Evolutionary conservation across 2,888 invertebrate species (phyloP).

Genomic region (Oscheius onirici): DNA sequence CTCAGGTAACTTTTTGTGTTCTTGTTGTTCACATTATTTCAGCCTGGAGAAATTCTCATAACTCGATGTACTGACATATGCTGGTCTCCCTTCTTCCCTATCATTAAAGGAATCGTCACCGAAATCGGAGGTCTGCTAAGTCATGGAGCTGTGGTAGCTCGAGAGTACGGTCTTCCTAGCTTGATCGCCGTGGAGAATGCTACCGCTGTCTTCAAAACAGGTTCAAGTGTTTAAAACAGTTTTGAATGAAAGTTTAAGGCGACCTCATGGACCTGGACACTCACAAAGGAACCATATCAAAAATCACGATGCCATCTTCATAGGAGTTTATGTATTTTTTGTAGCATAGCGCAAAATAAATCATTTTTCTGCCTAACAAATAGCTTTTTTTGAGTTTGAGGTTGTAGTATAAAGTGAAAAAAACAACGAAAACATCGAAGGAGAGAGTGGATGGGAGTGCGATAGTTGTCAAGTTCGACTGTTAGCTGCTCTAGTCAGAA

Average conservation of each 20-base stretch:
- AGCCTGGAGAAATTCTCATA: conserved; percentile 72
- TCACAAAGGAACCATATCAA: conserved; percentile 47
- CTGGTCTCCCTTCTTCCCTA: conserved; percentile 75
- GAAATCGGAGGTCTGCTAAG: conserved; percentile 74
- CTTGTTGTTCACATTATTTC: conserved; percentile 5
- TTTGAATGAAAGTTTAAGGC: conserved; percentile 28
- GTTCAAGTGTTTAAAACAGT: conserved; percentile 30
- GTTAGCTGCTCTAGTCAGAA: too few species aligned
- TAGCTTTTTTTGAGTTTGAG: too few species aligned
- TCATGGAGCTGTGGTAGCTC: conserved; percentile 75
- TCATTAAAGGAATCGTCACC: conserved; percentile 74
- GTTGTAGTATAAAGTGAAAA: too few species aligned
- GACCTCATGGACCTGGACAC: conserved; percentile 57
- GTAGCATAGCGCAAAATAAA: not conserved
- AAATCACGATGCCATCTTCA: conserved; percentile 13
- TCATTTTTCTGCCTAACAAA: not conserved
- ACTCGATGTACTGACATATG: conserved; percentile 74
- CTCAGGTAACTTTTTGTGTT: conserved; percentile 68
- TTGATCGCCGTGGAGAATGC: conserved; percentile 73
- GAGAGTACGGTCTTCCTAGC: conserved; percentile 75
- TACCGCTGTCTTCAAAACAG: conserved; percentile 72
- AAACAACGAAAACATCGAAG: too few species aligned
- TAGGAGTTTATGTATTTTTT: not conserved
- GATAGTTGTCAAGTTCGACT: too few species aligned
- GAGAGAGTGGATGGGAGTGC: too few species aligned